Conservation (phyloP, 2,888 invertebrate species). For the Copidosoma aretas region DNA sequence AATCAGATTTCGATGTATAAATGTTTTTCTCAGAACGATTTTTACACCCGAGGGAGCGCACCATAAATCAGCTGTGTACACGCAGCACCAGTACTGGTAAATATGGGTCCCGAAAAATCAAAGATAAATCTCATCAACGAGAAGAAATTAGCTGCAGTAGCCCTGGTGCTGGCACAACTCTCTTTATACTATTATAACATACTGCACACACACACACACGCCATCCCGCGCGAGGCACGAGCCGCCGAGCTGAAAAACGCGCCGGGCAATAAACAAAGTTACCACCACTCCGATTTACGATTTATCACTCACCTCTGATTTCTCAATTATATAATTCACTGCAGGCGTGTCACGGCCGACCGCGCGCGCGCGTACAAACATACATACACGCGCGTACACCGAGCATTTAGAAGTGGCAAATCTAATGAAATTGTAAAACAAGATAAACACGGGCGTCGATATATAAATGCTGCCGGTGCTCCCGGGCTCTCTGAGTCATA, state of each 20-base stretch:
- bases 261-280: constrained; percentile 18
- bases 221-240: neutral
- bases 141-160: no score
- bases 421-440: constrained; percentile 21
- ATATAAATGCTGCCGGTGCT: constrained; percentile 10
- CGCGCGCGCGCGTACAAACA: neutral
- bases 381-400: neutral
- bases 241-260: constrained; percentile 3
- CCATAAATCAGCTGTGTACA: no score
- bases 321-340: constrained; percentile 15
- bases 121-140: no score
- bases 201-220: no score
- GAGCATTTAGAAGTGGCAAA: neutral
- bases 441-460: constrained; percentile 31
- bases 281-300: constrained; percentile 4
- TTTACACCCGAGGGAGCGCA: no score
- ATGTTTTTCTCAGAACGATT: no score
- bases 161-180: no score
- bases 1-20: no score
- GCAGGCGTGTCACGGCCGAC: constrained; percentile 14
- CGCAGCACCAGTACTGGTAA: no score
- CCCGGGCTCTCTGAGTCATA: neutral
- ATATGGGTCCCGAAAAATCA: no score
- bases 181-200: no score
- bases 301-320: constrained; percentile 14